These are phyloP conservation scores for Lobophora halterata DNA, from an alignment of 2,888 invertebrate species.

Conservation along the genomic window DNA sequence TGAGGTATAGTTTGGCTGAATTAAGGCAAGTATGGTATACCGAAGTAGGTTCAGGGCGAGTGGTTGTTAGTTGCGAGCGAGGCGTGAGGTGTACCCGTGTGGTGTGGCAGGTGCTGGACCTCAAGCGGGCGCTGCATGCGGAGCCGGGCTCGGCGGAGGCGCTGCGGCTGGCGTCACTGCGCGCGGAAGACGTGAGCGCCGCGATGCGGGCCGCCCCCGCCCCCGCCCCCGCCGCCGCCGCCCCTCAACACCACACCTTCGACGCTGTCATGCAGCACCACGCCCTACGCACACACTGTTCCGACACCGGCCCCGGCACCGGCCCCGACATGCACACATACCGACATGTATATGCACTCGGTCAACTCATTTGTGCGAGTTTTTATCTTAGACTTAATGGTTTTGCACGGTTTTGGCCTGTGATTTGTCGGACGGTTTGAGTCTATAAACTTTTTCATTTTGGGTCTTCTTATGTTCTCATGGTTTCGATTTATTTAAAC, in stretches of 20 bases:
- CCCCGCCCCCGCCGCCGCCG: conserved; percentile 45
- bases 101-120: conserved; percentile 87
- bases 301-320: conserved; percentile 58
- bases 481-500: no score
- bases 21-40: no score
- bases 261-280: conserved; percentile 80
- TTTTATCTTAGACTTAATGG: conserved; percentile 14
- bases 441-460: no score
- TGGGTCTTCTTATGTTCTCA: no score
- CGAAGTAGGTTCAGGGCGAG: background rate
- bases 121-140: conserved; percentile 90
- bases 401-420: conserved; percentile 20
- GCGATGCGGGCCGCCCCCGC: conserved; percentile 51
- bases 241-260: conserved; percentile 77
- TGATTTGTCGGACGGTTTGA: conserved; percentile 6
- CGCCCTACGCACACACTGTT: conserved; percentile 74
- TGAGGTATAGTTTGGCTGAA: no score
- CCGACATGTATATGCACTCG: conserved; percentile 34
- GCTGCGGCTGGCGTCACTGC: conserved; percentile 77
- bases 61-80: background rate
- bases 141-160: conserved; percentile 82
- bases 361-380: conserved; percentile 35
- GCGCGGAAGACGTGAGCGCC: conserved; percentile 79
- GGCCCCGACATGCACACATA: conserved; percentile 45
- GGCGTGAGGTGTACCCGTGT: conserved; percentile 39